phyloP scores from a whole-genome alignment of 2,888 invertebrate genomes.

The Microctonus aethiopoides region DNA sequence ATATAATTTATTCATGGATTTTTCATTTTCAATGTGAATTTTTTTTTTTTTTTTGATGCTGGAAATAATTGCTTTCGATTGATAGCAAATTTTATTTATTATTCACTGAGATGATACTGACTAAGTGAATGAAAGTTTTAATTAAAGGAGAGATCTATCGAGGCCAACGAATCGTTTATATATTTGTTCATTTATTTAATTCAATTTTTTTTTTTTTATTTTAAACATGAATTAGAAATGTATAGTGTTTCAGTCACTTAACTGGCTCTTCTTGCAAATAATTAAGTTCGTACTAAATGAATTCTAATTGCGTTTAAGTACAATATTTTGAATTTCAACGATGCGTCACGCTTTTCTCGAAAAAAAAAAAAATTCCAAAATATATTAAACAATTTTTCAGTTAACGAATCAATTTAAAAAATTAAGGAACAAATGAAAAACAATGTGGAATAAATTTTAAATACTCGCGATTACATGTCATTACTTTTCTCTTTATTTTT shows the following conservation, averaged over 20 bases:
- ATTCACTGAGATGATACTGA: no score
- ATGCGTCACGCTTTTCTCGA: slow-evolving; percentile 36
- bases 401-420: slow-evolving; percentile 23
- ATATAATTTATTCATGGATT: neutral
- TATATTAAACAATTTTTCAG: no score
- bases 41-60: neutral
- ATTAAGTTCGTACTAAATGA: neutral
- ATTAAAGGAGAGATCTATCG: no score
- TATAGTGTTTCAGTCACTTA: no score
- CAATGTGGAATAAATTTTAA: neutral
- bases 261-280: slow-evolving; percentile 11
- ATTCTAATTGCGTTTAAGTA: slow-evolving; percentile 36
- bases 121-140: no score
- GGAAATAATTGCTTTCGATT: neutral
- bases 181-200: no score
- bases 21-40: neutral
- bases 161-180: no score
- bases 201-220: no score
- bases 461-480: neutral
- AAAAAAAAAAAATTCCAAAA: neutral
- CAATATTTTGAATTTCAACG: slow-evolving; percentile 35
- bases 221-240: no score
- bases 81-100: neutral
- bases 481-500: slow-evolving; percentile 8
- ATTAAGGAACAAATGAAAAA: slow-evolving; percentile 1